Conservation (phyloP, 2,113 vertebrate species). For the Hyperoodon ampullatus region DNA sequence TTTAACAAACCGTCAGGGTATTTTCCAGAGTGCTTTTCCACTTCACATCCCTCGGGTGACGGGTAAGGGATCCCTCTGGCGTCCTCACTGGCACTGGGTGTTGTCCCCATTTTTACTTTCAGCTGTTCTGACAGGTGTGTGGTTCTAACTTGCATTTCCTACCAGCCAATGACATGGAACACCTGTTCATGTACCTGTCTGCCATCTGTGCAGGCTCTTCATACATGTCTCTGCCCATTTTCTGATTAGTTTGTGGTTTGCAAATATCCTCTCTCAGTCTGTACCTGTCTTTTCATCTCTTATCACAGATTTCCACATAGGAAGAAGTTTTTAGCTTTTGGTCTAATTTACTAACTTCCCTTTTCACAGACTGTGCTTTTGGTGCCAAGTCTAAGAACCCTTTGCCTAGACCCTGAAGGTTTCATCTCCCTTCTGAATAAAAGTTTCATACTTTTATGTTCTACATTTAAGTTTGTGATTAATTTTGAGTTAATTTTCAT, state of each 20-base stretch:
- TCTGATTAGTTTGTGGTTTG: neutral
- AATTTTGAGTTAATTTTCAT: neutral
- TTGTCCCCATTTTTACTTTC: neutral
- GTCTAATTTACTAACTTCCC: neutral
- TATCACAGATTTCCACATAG: neutral
- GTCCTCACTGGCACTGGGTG: neutral
- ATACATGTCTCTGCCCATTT: neutral
- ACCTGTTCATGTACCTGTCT: too few species aligned
- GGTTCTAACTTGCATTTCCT: neutral
- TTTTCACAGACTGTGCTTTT: neutral
- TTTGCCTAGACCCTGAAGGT: neutral
- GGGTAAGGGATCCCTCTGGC: fast-evolving
- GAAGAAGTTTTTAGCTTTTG: neutral
- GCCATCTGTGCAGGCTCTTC: neutral
- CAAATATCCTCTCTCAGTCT: neutral
- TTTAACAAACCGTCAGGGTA: neutral
- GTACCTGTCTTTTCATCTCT: neutral
- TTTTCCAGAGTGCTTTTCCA: neutral
- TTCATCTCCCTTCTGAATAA: neutral
- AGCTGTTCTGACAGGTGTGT: neutral
- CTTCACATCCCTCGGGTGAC: fast-evolving
- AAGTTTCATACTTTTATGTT: neutral
- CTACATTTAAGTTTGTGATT: neutral
- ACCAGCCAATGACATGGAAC: too few species aligned
- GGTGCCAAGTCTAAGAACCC: neutral